Base-by-base conservation (phyloP, 1,140 invertebrate genomes). In the Dendrolimus kikuchii region DNA sequence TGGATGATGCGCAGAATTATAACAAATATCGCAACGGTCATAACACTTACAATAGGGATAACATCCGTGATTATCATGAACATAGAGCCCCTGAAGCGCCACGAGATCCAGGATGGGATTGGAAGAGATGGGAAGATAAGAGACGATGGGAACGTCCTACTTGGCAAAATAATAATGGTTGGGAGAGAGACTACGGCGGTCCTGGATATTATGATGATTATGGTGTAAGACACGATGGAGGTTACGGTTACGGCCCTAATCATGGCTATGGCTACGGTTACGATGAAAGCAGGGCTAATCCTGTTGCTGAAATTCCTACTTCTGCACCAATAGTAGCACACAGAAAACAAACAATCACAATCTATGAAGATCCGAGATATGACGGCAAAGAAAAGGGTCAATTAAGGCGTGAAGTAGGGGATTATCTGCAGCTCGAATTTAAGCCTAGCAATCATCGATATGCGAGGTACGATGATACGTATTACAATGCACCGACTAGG, bases 331-430 rank as follows among this genome's bases (percentile, higher is more conserved):
- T 84, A 2, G 74, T 86, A 7, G 77, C 80, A n/a, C 74, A 71
- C 41, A 69, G 72, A 42, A 76, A 83, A 49, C 84, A 88, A 65
- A 89, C 83, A 36, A 89, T 90, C 43, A 90, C 88, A 0, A 89
- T 90, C 55, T 90, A 89, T 58, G 90, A 90, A 72, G 90, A 90
- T 70, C 90, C 90, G 6, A 77, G 89, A 57, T 88, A 89, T 54
- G 74, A 78, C 38, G 81, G 79, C 1, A 71, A 71, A 37, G 73
- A 82, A 51, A 71, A 66, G 39, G 78, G 76, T 8, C 73, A 83
- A 36, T 51, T 84, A 55, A 71, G 79, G 51, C 63, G 73, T 40
- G 79, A 83, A 58, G 86, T 88, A 70, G 79, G 77, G 0, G 83
- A 84, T 52, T 78, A 77, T 44, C 62, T 87, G 7, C 74, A 86